Conservation (phyloP, 2,888 invertebrate genomes). For the Nomada lathburiana region DNA sequence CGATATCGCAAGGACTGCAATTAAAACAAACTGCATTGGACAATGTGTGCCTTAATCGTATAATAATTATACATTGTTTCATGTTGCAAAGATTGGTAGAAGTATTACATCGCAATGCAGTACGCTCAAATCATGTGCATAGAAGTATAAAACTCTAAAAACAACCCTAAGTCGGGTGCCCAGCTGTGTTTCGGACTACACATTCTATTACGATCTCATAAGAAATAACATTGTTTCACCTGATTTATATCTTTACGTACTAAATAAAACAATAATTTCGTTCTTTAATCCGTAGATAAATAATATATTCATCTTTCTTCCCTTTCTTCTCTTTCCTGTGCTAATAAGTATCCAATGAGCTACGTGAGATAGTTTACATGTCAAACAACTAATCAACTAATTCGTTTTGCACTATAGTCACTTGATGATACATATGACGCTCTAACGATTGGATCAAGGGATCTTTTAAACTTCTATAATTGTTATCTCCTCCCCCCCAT, state of each 20-base stretch:
- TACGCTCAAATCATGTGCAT: conserved; percentile 74
- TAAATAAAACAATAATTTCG: conserved; percentile 62
- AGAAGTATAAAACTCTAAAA: conserved; percentile 79
- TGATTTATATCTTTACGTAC: conserved; percentile 48
- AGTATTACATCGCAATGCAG: conserved; percentile 69
- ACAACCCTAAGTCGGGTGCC: conserved; percentile 63
- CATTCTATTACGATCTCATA: conserved; percentile 55
- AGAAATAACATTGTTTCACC: conserved; percentile 65
- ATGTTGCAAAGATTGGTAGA: conserved; percentile 73
- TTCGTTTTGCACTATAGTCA: conserved; percentile 23
- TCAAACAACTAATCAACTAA: conserved; percentile 45
- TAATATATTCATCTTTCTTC: conserved; percentile 48
- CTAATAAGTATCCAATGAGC: conserved; percentile 22
- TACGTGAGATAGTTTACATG: conserved; percentile 37
- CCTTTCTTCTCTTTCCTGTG: conserved; percentile 36
- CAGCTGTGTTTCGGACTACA: conserved; percentile 63
- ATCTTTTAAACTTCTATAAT: conserved; percentile 22
- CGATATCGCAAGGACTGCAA: conserved; percentile 17
- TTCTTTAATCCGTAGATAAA: conserved; percentile 40
- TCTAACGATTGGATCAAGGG: conserved; percentile 24
- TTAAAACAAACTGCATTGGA: conserved; percentile 60
- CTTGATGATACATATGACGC: conserved; percentile 25
- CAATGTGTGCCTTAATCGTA: conserved; percentile 74
- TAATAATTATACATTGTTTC: conserved; percentile 80
- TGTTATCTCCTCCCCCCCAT: conserved; percentile 36